Evolutionary conservation across 2,888 invertebrate genomes (phyloP).

Genomic region (Rhagonycha lutea): DNA sequence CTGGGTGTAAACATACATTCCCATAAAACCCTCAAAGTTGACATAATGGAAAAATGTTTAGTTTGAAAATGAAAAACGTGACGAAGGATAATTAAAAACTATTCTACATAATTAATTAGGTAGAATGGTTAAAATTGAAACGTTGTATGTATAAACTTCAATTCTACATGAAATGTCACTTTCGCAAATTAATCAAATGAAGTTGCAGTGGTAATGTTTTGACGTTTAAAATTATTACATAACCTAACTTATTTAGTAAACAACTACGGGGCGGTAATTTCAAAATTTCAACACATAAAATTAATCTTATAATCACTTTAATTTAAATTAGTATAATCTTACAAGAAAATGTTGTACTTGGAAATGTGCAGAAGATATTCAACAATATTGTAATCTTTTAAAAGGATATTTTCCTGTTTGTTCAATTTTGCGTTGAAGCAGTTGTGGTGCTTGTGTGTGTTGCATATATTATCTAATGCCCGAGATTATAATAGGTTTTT

Average conservation of each 20-base stretch:
- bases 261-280: background rate
- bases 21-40: constrained; percentile 60
- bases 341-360: too few relatives aligned
- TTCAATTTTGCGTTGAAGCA: too few relatives aligned
- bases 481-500: too few relatives aligned
- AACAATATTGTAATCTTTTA: too few relatives aligned
- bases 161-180: background rate
- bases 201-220: constrained; percentile 4
- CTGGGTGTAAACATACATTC: constrained; percentile 73
- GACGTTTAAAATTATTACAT: background rate
- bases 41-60: constrained; percentile 35
- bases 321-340: too few relatives aligned
- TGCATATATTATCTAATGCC: too few relatives aligned
- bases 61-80: background rate
- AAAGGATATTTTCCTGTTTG: too few relatives aligned
- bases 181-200: constrained; percentile 1
- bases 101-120: background rate
- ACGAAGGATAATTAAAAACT: background rate
- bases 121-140: background rate
- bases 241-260: background rate
- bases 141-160: background rate
- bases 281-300: background rate
- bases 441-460: too few relatives aligned
- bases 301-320: too few relatives aligned
- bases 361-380: too few relatives aligned